Conservation (phyloP, 37 sponge, comb jelly and placozoan species). For the Petrosia ficiformis region DNA sequence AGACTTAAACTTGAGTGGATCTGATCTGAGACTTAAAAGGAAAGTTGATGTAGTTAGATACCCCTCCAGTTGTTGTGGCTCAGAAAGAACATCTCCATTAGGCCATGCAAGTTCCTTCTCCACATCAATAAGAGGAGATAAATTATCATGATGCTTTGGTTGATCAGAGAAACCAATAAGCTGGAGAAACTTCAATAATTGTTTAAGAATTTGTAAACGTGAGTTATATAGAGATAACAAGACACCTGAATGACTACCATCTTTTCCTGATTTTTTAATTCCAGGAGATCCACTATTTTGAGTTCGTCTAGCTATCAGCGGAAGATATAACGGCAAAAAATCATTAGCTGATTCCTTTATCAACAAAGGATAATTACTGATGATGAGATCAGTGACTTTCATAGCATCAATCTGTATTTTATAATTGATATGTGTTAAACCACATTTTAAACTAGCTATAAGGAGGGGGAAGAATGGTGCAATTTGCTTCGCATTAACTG, state of each 20-base stretch:
- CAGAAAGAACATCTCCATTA: neutral
- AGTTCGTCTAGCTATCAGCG: constrained; percentile 25
- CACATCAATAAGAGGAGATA: neutral
- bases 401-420: constrained; percentile 45
- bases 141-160: neutral
- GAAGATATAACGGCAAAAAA: constrained; percentile 19
- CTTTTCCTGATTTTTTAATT: neutral
- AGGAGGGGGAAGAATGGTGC: constrained; percentile 29
- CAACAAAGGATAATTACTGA: constrained; percentile 23
- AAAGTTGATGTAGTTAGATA: no score
- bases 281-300: neutral
- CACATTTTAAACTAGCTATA: constrained; percentile 48
- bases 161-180: neutral
- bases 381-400: constrained; percentile 28
- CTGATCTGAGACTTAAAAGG: no score
- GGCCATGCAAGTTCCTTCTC: neutral
- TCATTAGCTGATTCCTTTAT: constrained; percentile 13
- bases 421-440: constrained; percentile 50
- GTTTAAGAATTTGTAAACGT: neutral
- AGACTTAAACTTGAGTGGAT: no score
- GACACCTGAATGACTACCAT: neutral
- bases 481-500: neutral
- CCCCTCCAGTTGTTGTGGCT: no score
- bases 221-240: no score
- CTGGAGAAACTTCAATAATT: neutral